Base-by-base conservation (phyloP, 2,888 invertebrate genomes). In the Alitta virens region DNA sequence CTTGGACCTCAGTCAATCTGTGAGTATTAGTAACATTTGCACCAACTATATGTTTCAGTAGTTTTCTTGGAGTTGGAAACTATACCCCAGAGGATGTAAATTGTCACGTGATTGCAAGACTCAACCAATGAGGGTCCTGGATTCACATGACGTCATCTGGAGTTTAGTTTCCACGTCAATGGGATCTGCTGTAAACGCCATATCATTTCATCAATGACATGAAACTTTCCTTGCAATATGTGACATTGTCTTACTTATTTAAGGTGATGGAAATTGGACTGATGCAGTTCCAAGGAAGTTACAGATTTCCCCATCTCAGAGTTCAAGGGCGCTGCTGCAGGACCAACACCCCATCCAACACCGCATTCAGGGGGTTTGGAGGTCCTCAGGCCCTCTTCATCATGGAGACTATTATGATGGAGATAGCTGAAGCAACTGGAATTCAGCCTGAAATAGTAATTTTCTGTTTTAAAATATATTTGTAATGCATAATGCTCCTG, bases 351-450 rank as follows among this genome's bases (percentile, higher is more conserved):
- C 89, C 93, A 0, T 93, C 94, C 0, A 94, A 93, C 78, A 96
- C 95, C 0, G 96, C 96, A 0, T 65, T 69, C 49, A 46, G 68
- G 12, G 67, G 64, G 24, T 94, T 94, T 75, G 94, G 94, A 5
- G 92, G 89, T 0, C 94, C 94, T 0, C 94, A 94, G 78, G 93
- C 90, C 27, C 92, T 94, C 92, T 90, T 91, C 76, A 87, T 89
- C 1, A 90, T 87, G 0, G 95, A 95, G 82, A 87, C 85, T 70
- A 89, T 92, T 71, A 86, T 92, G 43, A 85, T 89, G 66, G 88
- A 91, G 68, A 85, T 94, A 18, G 92, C 94, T 1, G 85, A 85
- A 42, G 26, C 26, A 2, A 43, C 70, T n/a, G 38, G 27, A 5
- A 18, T 67, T 12, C 27, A 40, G n/a, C 43, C 63, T 14, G 43